Evolutionary conservation across 2,797 vertebrate genomes (phyloP).

Genomic region (Lepus townsendii): DNA sequence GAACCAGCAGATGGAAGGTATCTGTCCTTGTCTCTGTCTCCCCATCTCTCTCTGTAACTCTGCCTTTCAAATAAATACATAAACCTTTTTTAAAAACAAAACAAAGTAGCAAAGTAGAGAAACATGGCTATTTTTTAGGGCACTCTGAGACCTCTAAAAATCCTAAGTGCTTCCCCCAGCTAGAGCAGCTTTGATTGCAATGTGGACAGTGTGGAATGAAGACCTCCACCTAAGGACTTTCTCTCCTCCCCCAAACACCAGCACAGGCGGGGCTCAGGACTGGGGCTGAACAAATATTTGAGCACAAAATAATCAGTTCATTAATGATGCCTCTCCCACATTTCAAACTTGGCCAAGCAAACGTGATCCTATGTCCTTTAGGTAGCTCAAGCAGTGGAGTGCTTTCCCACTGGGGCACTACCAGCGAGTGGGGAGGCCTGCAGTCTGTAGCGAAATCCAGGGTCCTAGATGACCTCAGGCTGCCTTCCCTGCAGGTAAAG

Average conservation of each 20-base stretch:
- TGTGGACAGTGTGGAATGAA: fast-evolving
- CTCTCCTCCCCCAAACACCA: background rate
- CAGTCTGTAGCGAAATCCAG: background rate
- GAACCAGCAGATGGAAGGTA: too few relatives aligned
- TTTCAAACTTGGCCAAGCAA: background rate
- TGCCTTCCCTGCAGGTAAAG: too few relatives aligned
- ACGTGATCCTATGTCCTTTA: background rate
- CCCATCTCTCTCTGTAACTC: too few relatives aligned
- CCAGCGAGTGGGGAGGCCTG: fast-evolving
- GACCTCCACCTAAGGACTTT: background rate
- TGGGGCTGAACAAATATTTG: background rate
- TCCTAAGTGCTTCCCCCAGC: background rate
- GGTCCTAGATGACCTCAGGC: background rate
- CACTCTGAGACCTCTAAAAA: background rate
- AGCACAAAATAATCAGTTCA: background rate
- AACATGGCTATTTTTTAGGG: background rate
- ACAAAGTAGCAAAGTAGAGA: background rate
- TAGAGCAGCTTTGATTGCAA: too few relatives aligned
- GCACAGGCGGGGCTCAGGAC: background rate
- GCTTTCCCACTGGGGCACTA: too few relatives aligned
- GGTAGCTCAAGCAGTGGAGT: background rate
- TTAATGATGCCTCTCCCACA: background rate
- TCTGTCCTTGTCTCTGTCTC: too few relatives aligned
- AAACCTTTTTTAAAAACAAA: too few relatives aligned
- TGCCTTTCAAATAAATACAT: too few relatives aligned